Evolutionary conservation across 1,140 invertebrate genomes (phyloP), one percentile per base, ranked within the genome.

Genomic region (Drosophila nigrodunni): DNA sequence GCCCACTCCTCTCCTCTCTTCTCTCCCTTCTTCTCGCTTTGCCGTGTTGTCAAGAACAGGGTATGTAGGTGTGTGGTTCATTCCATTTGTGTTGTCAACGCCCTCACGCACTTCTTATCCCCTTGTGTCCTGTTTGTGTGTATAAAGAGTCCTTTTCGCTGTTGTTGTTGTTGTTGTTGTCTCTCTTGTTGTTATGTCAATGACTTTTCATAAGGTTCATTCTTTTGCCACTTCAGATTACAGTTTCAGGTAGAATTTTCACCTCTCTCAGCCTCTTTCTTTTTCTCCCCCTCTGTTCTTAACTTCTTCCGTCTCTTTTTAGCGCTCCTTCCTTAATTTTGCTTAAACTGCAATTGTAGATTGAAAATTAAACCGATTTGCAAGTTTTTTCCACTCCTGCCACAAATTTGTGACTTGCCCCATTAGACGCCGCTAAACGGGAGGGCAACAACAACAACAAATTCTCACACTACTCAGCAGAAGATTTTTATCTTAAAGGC

Each of bases 201-300:
- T 80, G 80, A 80, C 80, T 83, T 88, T 78, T 82, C 64, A 78
- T 67, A 72, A 65, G 70, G 69, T 78, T 82, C 69, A 70, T 77
- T 79, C 74, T 69, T 65, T 80, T 77, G 82, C 78, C 75, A 82
- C 70, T 68, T 87, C 61, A 87, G 57, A 78, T 72, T 75, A 72
- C 78, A 60, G 54, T 66, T 74, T 77, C 49, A 50, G 49, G 49
- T 50, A 41, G 39, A 11, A 10, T 41, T 11, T 41, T n/a, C 10
- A 41, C 39, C 11, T 41, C 9, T 41, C 39, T 46, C 11, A 5
- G 25, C n/a, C 10, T 3, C 41, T 44, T 37, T 39, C n/a, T 15
- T 7, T 44, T 7, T 13, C 21, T 37, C 54, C 34, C 9, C 10
- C 41, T 69, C 8, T 44, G 2, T 7, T 30, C 8, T 44, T 21